Conservation (phyloP, 2,888 invertebrate species). For the Cephus rjabovi region DNA sequence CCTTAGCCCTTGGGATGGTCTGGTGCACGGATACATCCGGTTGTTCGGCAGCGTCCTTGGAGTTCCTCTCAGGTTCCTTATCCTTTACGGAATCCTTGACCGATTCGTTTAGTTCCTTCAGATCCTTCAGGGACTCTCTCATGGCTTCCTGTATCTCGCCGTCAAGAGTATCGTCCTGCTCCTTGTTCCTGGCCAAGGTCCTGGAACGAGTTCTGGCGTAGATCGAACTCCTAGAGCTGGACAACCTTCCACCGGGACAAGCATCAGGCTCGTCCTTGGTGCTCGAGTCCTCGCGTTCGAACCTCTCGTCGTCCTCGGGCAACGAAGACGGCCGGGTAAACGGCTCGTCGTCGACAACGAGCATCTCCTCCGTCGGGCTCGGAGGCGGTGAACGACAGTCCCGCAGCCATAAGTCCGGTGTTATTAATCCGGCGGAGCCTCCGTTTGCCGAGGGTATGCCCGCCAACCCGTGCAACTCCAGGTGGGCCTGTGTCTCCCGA, state of each 20-base stretch:
- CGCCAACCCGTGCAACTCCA: conserved; percentile 74
- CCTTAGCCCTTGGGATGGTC: conserved; percentile 1
- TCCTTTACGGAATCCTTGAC: conserved; percentile 6
- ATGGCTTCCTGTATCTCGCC: conserved; percentile 35
- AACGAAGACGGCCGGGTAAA: conserved; percentile 31
- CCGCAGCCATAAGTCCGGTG: conserved; percentile 90
- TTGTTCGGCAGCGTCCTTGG: background rate
- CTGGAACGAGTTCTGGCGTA: conserved; percentile 10
- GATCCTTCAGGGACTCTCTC: conserved; percentile 33
- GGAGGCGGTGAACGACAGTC: conserved; percentile 80
- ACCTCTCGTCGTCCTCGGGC: conserved; percentile 21
- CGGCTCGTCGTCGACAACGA: conserved; percentile 43
- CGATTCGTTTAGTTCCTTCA: conserved; percentile 16
- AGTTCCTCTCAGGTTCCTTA: conserved; percentile 1
- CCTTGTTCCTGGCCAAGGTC: background rate
- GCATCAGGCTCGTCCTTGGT: background rate
- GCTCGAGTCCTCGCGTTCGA: conserved; percentile 11
- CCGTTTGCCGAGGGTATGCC: conserved; percentile 39
- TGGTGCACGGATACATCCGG: background rate
- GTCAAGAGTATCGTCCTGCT: conserved; percentile 5
- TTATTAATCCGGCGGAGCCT: conserved; percentile 75
- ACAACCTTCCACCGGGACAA: background rate
- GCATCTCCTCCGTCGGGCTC: conserved; percentile 43
- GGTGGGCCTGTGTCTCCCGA: conserved; percentile 90
- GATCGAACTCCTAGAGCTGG: background rate